Conservation (phyloP, 2,888 invertebrate genomes). For the Cacoxenus indagator region DNA sequence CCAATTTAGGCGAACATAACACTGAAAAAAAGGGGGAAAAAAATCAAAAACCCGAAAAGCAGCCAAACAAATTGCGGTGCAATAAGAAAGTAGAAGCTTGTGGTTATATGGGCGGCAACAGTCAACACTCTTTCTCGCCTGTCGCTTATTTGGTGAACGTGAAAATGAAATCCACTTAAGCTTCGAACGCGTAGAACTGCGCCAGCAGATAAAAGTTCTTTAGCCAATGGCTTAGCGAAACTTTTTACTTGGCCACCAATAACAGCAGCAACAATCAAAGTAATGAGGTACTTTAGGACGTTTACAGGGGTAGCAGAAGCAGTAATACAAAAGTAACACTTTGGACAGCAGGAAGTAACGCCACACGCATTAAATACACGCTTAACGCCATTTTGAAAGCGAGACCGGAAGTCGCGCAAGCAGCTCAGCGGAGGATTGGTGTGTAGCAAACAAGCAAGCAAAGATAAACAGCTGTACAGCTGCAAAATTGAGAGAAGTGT, state of each 20-base stretch:
- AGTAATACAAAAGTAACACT: conserved; percentile 5
- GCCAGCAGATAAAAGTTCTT: conserved; percentile 14
- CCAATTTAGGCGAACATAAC: conserved; percentile 5
- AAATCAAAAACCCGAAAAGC: not conserved
- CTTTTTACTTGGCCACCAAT: not conserved
- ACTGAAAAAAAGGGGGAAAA: not conserved
- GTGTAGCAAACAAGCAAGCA: not conserved
- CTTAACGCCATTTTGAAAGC: conserved; percentile 15
- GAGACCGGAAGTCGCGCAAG: conserved; percentile 5
- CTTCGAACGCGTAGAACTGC: conserved; percentile 7
- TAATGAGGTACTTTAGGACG: not conserved
- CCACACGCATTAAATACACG: conserved; percentile 9
- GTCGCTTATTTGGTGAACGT: not conserved
- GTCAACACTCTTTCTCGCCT: not conserved
- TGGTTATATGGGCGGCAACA: not conserved
- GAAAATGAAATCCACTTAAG: conserved; percentile 9
- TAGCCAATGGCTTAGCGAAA: not conserved
- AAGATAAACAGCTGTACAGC: not conserved
- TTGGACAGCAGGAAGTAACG: conserved; percentile 6
- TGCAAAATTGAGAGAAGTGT: not conserved
- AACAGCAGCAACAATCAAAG: not conserved
- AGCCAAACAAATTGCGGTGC: not conserved
- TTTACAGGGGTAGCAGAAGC: not conserved
- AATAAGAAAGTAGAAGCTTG: not conserved
- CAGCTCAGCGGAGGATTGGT: not conserved